phyloP scores from a whole-genome alignment of 2,888 invertebrate genomes.

The Congeria kusceri region DNA sequence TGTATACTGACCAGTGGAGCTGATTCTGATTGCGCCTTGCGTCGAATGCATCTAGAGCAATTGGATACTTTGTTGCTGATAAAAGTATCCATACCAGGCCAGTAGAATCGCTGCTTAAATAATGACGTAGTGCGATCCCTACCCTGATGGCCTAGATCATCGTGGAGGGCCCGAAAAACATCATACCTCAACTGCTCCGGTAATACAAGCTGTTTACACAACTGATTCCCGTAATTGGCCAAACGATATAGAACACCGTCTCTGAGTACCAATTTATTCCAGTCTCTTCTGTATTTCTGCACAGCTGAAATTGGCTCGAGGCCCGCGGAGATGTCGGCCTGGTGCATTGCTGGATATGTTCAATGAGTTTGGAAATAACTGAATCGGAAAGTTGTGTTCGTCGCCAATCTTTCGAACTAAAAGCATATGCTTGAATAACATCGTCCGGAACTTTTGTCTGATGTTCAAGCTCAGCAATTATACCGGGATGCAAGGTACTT shows the following conservation, averaged over 20 bases:
- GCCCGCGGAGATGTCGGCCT: conserved; percentile 4
- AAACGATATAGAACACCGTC: background rate
- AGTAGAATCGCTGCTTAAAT: conserved; percentile 9
- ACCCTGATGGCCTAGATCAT: conserved; percentile 9
- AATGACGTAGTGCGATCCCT: background rate
- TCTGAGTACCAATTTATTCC: background rate
- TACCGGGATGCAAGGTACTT: no score
- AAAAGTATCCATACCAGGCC: conserved; percentile 2
- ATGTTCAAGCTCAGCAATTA: no score
- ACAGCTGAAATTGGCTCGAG: background rate
- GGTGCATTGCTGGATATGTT: no score
- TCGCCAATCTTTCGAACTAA: no score
- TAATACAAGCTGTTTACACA: background rate
- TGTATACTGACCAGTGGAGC: no score
- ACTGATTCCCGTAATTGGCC: background rate
- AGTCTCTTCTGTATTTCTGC: conserved; percentile 6
- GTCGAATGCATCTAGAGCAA: background rate
- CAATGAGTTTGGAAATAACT: no score
- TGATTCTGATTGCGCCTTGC: background rate
- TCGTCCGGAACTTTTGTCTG: no score
- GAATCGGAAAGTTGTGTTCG: no score
- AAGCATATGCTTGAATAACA: no score
- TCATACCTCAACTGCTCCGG: background rate
- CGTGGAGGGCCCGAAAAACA: background rate
- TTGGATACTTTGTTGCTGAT: background rate